Percentiles rank a stretch among this genome's conserved stretches.
Conservation (phyloP, 2,797 vertebrate species). For the Nasua narica region DNA sequence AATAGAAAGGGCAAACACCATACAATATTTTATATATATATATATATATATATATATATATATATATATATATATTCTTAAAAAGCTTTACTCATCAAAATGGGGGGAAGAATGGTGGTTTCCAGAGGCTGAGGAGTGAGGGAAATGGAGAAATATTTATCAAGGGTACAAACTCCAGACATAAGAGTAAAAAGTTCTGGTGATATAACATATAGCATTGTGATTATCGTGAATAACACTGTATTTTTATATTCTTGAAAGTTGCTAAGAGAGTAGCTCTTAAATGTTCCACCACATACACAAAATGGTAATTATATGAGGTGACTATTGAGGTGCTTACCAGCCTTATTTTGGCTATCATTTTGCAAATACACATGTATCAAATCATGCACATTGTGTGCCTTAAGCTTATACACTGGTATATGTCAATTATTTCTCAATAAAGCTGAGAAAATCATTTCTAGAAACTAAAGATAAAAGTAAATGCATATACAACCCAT, state of each 20-base stretch:
- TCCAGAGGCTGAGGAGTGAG: not conserved
- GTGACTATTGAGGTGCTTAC: not conserved
- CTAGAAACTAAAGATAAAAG: not conserved
- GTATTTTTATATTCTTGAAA: not conserved
- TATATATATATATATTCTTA: not conserved
- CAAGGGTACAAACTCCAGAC: not conserved
- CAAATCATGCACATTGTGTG: not conserved
- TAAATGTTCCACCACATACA: not conserved
- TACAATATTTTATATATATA: no score
- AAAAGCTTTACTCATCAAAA: not conserved
- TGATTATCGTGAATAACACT: not conserved
- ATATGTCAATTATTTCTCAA: not conserved
- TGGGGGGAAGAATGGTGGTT: not conserved
- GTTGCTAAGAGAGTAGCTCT: not conserved
- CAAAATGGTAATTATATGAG: not conserved
- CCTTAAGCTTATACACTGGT: not conserved
- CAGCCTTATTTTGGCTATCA: not conserved
- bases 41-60: no score
- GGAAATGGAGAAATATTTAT: not conserved
- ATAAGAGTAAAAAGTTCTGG: not conserved
- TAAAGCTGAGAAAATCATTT: not conserved
- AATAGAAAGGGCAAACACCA: not conserved
- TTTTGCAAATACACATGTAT: not conserved
- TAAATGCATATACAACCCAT: not conserved
- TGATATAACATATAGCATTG: not conserved